Percentiles rank a stretch among this genome's conserved stretches.
phyloP scores from a whole-genome alignment of 2,888 invertebrate genomes.

The Amiota minor region DNA sequence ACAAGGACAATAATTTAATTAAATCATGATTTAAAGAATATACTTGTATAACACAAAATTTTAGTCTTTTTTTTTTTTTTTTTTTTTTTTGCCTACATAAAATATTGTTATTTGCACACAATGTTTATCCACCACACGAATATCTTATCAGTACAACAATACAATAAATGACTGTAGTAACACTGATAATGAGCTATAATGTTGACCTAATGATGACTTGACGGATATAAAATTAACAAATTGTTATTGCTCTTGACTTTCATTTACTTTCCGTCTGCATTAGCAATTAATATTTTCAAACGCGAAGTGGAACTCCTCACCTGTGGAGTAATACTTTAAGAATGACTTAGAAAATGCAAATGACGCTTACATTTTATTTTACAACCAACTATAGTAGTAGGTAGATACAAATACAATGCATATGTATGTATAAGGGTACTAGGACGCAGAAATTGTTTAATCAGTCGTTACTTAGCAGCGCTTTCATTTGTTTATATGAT shows the following conservation, averaged over 20 bases:
- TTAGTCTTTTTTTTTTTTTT: too few relatives aligned
- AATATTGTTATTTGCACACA: neutral
- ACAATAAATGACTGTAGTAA: neutral
- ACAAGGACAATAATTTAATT: too few relatives aligned
- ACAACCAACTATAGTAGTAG: too few relatives aligned
- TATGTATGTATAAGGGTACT: too few relatives aligned
- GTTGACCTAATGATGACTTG: too few relatives aligned
- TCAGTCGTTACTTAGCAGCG: conserved; percentile 68
- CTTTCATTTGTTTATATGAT: neutral
- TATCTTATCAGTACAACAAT: neutral
- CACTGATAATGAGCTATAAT: neutral
- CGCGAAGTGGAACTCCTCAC: conserved; percentile 23
- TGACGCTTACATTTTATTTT: conserved; percentile 13
- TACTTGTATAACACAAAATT: conserved; percentile 15
- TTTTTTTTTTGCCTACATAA: too few relatives aligned
- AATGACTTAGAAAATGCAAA: neutral
- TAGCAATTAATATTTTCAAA: neutral
- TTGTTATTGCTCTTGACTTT: too few relatives aligned
- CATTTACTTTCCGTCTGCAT: too few relatives aligned
- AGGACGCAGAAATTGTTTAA: conserved; percentile 57
- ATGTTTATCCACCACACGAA: neutral
- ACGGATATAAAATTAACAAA: too few relatives aligned
- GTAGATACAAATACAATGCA: too few relatives aligned
- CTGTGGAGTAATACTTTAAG: conserved; percentile 9
- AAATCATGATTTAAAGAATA: too few relatives aligned